Evolutionary conservation across 2,113 vertebrate genomes (phyloP), one percentile per base, ranked within the genome.

Genomic region (Cromileptes altivelis): DNA sequence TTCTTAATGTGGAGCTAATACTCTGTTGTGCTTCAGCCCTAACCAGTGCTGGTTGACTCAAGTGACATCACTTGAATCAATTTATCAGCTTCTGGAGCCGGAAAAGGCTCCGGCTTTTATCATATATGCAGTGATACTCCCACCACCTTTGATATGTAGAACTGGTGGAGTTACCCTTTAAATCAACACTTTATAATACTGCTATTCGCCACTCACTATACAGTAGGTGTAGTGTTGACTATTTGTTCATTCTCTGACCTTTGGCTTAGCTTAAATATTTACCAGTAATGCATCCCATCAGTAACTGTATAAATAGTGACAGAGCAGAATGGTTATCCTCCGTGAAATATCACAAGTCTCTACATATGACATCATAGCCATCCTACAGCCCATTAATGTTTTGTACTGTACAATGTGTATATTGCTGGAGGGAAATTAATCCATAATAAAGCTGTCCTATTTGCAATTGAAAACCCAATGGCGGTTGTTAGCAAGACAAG

Each of bases 241-340:
- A 40, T 30, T 33, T 75, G n/a, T 42, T 69, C n/a, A 64, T 33
- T 37, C n/a, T 21, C n/a, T 53, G 74, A 86, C 21, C 42, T 72
- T 84, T 68, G 61, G 40, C 14, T 60, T 9, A 27, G 50, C 61
- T 78, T 77, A 71, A 71, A 77, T 65, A 86, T 86, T 89, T 40
- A 85, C 67, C 25, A 8, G 1, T 18, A 11, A 45, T 23, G 18
- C 42, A 53, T 25, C 65, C 17, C 4, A 27, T 57, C 8, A 12
- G 19, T 23, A 17, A 67, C 63, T 69, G 49, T 27, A 27, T 42
- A 64, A 76, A 69, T 2, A 30, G 33, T 30, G 50, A 81, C 70
- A 60, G 15, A 78, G 65, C 19, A 13, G 17, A 37, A 47, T 0
- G 40, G 42, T 70, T 65, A 73, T 33, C 0, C 68, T 53, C 25